phyloP scores from a whole-genome alignment of 2,113 vertebrate genomes.

The Periophthalmodon schlosseri region DNA sequence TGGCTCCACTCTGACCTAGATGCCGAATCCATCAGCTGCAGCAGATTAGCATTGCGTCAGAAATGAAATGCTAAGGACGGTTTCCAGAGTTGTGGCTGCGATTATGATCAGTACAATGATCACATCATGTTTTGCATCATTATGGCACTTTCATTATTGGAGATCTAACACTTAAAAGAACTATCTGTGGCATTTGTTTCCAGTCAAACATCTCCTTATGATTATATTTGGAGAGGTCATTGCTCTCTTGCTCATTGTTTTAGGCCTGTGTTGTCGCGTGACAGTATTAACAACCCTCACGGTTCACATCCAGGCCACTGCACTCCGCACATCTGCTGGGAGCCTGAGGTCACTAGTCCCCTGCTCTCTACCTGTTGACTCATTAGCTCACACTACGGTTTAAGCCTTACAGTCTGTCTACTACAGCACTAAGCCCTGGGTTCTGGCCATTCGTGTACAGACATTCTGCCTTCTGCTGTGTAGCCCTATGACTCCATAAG shows the following conservation, averaged over 20 bases:
- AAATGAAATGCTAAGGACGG: slow-evolving; percentile 51
- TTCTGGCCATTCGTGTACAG: slow-evolving; percentile 12
- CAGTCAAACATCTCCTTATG: not conserved
- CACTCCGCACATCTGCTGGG: slow-evolving; percentile 48
- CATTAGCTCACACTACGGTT: slow-evolving; percentile 7
- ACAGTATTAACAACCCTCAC: slow-evolving; percentile 31
- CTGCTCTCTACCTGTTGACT: slow-evolving; percentile 37
- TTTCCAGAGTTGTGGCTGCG: slow-evolving; percentile 27
- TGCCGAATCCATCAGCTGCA: slow-evolving; percentile 58
- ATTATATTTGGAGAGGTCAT: not conserved
- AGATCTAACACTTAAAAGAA: not conserved
- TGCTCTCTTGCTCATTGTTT: slow-evolving; percentile 2
- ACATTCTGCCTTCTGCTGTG: slow-evolving; percentile 64
- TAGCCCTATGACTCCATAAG: slow-evolving; percentile 34
- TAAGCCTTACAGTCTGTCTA: slow-evolving; percentile 17
- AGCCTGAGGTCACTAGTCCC: slow-evolving; percentile 26
- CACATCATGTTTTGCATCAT: slow-evolving; percentile 7
- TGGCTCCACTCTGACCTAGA: slow-evolving; percentile 60
- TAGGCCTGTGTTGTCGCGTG: slow-evolving; percentile 28
- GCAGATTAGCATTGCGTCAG: slow-evolving; percentile 59
- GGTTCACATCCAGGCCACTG: slow-evolving; percentile 54
- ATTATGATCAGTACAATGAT: slow-evolving; percentile 23
- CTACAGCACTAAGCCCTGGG: slow-evolving; percentile 11
- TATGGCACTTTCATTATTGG: not conserved
- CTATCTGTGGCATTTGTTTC: not conserved